Evolutionary conservation across 2,888 invertebrate genomes (phyloP).

Genomic region (Lepidocyrtinus sp.): DNA sequence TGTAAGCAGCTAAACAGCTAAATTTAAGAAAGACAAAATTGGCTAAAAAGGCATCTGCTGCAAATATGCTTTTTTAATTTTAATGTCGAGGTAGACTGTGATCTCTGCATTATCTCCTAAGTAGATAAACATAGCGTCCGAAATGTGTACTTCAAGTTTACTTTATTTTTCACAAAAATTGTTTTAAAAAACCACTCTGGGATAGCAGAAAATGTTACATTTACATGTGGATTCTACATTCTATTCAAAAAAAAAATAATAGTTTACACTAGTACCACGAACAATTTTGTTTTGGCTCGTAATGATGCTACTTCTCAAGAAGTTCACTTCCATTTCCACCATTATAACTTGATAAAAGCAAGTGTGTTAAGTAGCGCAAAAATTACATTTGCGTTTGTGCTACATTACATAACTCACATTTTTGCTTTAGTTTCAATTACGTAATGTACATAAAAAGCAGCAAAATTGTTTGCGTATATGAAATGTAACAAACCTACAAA

Average conservation of each 20-base stretch:
- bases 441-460: not conserved
- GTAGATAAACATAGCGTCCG: not conserved
- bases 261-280: too few species aligned
- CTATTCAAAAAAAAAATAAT: too few species aligned
- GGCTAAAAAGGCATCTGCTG: constrained; percentile 12
- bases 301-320: too few species aligned
- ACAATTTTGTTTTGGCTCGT: too few species aligned
- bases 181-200: too few species aligned
- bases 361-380: too few species aligned
- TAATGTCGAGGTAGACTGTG: not conserved
- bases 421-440: not conserved
- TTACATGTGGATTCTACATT: too few species aligned
- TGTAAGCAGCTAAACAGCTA: not conserved
- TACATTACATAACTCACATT: not conserved
- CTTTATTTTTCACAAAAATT: not conserved
- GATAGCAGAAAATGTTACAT: too few species aligned
- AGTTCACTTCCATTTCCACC: too few species aligned
- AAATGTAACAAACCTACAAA: too few species aligned
- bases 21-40: constrained; percentile 17
- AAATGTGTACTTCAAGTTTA: not conserved
- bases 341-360: too few species aligned
- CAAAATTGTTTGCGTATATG: too few species aligned
- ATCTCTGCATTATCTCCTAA: not conserved
- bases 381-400: not conserved
- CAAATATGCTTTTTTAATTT: not conserved